Evolutionary conservation across 2,797 vertebrate genomes (phyloP).

Genomic region (Chloroceryle amazona): DNA sequence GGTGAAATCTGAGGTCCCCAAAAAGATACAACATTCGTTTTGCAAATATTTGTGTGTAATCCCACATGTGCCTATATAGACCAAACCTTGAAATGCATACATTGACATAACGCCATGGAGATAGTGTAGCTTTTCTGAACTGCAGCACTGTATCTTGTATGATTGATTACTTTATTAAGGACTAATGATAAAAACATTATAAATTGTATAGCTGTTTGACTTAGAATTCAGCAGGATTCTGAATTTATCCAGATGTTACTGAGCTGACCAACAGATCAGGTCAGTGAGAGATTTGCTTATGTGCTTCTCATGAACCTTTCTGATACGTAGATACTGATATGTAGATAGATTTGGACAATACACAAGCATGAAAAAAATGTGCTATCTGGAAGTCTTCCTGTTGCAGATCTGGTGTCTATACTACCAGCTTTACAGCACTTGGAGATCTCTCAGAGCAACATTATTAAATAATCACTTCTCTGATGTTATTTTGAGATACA

Average conservation of each 20-base stretch:
- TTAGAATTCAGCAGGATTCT: background rate
- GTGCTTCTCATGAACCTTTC: background rate
- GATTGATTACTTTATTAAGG: background rate
- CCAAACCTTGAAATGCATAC: background rate
- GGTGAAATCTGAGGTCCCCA: background rate
- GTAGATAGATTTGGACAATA: background rate
- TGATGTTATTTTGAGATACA: background rate
- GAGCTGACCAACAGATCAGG: background rate
- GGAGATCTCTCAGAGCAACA: background rate
- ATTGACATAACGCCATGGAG: background rate
- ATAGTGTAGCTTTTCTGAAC: background rate
- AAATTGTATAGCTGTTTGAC: background rate
- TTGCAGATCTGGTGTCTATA: background rate
- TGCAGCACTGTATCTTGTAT: background rate
- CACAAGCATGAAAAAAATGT: background rate
- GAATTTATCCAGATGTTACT: background rate
- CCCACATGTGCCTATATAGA: too few relatives aligned
- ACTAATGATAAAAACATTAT: background rate
- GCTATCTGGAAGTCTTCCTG: background rate
- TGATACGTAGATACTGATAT: fast-evolving
- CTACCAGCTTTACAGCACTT: background rate
- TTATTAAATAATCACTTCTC: background rate
- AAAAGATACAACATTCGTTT: background rate
- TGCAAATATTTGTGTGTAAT: background rate
- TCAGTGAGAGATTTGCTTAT: background rate